A percentile compares a stretch with the other conserved stretches of the same genome.
Evolutionary conservation across 1,140 invertebrate genomes (phyloP).

Genomic region (Neodiprion fabricii): DNA sequence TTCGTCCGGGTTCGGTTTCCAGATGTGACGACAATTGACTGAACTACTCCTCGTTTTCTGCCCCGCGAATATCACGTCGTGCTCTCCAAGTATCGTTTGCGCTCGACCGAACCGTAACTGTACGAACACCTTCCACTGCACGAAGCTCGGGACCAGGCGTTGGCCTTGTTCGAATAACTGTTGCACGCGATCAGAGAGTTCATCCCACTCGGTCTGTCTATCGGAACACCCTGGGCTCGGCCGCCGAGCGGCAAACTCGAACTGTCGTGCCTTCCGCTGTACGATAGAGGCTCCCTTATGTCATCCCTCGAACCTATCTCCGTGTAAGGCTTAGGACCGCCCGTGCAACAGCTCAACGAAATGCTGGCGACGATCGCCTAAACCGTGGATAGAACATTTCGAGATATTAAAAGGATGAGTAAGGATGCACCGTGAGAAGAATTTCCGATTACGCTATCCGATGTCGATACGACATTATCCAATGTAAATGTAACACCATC

Average conservation of each 20-base stretch:
- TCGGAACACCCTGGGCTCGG: conserved; percentile 32
- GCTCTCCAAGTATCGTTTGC: conserved; percentile 49
- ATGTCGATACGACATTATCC: too few species aligned
- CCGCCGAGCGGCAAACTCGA: conserved; percentile 31
- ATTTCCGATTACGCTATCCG: too few species aligned
- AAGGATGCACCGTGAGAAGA: too few species aligned
- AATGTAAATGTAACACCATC: too few species aligned
- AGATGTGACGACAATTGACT: too few species aligned
- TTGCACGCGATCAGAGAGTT: conserved; percentile 77
- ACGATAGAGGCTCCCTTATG: conserved; percentile 44
- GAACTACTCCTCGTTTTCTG: too few species aligned
- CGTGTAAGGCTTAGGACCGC: conserved; percentile 52
- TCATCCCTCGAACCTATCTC: conserved; percentile 47
- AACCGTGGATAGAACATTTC: not conserved
- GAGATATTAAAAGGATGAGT: conserved; percentile 9
- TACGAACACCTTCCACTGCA: conserved; percentile 61
- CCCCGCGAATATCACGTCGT: conserved; percentile 46
- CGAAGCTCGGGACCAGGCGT: conserved; percentile 65
- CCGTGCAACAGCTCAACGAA: conserved; percentile 52
- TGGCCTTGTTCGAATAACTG: conserved; percentile 76
- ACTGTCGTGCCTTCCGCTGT: conserved; percentile 43
- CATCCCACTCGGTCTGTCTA: conserved; percentile 40
- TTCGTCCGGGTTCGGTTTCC: too few species aligned
- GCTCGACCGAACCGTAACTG: conserved; percentile 66
- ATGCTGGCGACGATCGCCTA: conserved; percentile 54